A percentile compares a stretch with the other conserved stretches of the same genome.
phyloP scores from a whole-genome alignment of 1,140 invertebrate genomes.

The Achatina immaculata region DNA sequence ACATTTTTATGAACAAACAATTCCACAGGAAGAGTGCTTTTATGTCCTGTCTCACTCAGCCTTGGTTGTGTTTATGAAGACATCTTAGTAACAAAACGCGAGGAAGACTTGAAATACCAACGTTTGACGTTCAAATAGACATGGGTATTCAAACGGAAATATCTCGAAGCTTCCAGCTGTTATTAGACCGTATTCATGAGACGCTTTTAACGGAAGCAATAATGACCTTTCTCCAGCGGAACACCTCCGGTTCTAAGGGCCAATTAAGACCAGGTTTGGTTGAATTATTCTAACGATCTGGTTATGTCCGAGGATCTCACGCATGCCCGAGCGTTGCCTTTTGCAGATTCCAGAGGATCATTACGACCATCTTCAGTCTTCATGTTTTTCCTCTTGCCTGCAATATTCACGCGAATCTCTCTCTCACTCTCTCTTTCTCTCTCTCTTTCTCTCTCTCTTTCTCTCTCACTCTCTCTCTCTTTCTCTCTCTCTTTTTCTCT shows the following conservation, averaged over 20 bases:
- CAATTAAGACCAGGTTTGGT: not conserved
- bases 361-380: not conserved
- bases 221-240: too few relatives aligned
- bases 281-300: not conserved
- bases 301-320: not conserved
- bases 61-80: too few relatives aligned
- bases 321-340: not conserved
- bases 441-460: not conserved
- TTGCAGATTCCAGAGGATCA: not conserved
- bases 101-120: too few relatives aligned
- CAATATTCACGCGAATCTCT: not conserved
- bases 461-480: not conserved
- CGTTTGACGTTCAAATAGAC: too few relatives aligned
- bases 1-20: too few relatives aligned
- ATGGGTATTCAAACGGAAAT: too few relatives aligned
- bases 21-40: too few relatives aligned
- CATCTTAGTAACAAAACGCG: too few relatives aligned
- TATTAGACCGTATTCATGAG: too few relatives aligned
- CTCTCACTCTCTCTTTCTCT: slow-evolving; percentile 4
- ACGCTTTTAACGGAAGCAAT: too few relatives aligned
- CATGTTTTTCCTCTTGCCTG: not conserved
- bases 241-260: not conserved
- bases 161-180: too few relatives aligned
- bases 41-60: too few relatives aligned
- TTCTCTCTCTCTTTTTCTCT: not conserved